Conservation (phyloP, 2,113 vertebrate species). For the Dermatemys mawii region DNA sequence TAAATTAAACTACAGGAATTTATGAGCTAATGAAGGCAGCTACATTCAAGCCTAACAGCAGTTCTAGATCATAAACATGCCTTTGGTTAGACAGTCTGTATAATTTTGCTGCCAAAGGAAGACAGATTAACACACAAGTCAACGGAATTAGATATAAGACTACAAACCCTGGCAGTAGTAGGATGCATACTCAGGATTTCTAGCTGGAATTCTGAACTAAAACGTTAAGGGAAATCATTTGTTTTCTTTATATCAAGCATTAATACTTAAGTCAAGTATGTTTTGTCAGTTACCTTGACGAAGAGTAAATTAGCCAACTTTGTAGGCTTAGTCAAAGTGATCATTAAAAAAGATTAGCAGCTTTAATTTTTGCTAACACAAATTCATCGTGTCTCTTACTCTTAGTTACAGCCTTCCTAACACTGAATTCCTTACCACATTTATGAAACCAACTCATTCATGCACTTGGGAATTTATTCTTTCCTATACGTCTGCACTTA, state of each 20-base stretch:
- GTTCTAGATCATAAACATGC: background rate
- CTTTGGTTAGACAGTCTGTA: background rate
- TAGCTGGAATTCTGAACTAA: background rate
- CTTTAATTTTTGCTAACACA: background rate
- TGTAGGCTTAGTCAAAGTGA: rapidly evolving
- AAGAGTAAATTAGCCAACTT: rapidly evolving
- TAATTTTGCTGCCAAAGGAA: background rate
- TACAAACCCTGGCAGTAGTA: rapidly evolving
- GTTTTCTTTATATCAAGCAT: background rate
- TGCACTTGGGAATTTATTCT: no score
- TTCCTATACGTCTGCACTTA: background rate
- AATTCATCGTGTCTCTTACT: background rate
- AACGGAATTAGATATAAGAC: background rate
- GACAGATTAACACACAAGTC: background rate
- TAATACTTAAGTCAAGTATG: background rate
- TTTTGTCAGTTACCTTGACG: background rate
- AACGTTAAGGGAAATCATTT: background rate
- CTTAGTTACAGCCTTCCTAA: background rate
- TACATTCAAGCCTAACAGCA: no score
- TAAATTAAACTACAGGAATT: background rate
- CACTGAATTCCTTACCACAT: background rate
- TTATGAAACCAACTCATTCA: background rate
- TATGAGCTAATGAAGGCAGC: background rate
- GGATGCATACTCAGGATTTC: background rate
- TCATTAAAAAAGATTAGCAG: background rate